Evolutionary conservation across 2,113 vertebrate species (phyloP).

Genomic region (Chionis minor): DNA sequence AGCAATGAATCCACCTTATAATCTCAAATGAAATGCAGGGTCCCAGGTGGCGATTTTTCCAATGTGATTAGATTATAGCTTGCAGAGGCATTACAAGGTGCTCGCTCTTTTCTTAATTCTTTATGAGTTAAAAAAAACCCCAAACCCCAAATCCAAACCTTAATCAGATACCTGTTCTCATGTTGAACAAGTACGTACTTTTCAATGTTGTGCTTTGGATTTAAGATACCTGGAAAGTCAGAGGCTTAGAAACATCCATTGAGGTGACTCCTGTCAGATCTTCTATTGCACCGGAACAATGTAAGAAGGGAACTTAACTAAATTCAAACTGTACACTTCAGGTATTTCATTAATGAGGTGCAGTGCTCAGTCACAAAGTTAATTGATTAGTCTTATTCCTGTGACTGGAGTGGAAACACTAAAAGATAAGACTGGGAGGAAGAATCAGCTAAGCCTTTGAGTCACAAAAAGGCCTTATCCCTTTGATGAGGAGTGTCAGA

Average conservation of each 20-base stretch:
- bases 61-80: rapidly evolving
- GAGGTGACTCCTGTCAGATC: not conserved
- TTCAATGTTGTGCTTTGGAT: not conserved
- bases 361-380: slow-evolving; percentile 26
- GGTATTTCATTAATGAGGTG: slow-evolving; percentile 16
- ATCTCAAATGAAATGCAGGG: not conserved
- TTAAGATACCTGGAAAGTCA: not conserved
- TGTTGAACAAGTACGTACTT: not conserved
- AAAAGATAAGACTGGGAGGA: not conserved
- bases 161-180: not conserved
- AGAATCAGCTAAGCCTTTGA: not conserved
- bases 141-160: not conserved
- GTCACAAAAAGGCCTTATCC: not conserved
- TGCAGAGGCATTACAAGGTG: not conserved
- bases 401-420: not conserved
- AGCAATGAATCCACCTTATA: not conserved
- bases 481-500: slow-evolving; percentile 32
- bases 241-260: not conserved
- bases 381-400: slow-evolving; percentile 51
- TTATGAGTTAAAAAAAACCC: not conserved
- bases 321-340: not conserved
- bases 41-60: not conserved
- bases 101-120: not conserved
- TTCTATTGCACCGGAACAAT: not conserved
- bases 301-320: not conserved